phyloP scores from a whole-genome alignment of 2,797 vertebrate genomes.

The Sciaenops ocellatus region DNA sequence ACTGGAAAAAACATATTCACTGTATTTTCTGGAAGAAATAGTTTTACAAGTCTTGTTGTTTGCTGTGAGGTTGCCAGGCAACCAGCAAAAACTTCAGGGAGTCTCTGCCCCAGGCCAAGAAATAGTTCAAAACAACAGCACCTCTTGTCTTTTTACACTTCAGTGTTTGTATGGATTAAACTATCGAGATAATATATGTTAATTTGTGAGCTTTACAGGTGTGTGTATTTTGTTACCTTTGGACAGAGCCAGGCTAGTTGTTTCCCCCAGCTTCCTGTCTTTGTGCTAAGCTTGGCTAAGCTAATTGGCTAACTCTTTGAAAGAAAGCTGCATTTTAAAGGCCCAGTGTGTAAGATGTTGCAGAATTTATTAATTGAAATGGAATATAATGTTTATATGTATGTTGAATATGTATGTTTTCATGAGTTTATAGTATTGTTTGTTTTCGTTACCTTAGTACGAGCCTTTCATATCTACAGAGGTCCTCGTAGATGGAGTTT shows the following conservation, averaged over 20 bases:
- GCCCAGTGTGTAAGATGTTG: too few species aligned
- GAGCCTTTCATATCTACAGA: too few species aligned
- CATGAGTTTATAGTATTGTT: too few species aligned
- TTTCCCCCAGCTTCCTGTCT: not conserved
- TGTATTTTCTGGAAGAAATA: not conserved
- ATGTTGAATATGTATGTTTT: too few species aligned
- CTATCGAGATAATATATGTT: not conserved
- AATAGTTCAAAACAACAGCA: too few species aligned
- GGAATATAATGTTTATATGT: too few species aligned
- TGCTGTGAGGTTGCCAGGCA: not conserved
- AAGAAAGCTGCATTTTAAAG: too few species aligned
- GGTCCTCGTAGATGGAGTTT: too few species aligned
- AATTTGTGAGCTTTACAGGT: not conserved
- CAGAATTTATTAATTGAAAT: too few species aligned
- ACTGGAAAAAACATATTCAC: constrained; percentile 7
- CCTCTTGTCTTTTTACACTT: not conserved
- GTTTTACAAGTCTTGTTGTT: constrained; percentile 10
- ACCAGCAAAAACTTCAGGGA: not conserved
- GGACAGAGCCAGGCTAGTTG: not conserved
- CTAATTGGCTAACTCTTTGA: not conserved
- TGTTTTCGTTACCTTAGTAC: too few species aligned
- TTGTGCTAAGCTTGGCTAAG: not conserved
- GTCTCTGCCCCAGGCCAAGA: not conserved
- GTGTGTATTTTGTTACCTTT: not conserved
- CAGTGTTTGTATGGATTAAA: not conserved